A percentile compares a stretch with the other conserved stretches of the same genome.
Conservation (phyloP, 2,113 vertebrate species). For the Catharus bicknelli region DNA sequence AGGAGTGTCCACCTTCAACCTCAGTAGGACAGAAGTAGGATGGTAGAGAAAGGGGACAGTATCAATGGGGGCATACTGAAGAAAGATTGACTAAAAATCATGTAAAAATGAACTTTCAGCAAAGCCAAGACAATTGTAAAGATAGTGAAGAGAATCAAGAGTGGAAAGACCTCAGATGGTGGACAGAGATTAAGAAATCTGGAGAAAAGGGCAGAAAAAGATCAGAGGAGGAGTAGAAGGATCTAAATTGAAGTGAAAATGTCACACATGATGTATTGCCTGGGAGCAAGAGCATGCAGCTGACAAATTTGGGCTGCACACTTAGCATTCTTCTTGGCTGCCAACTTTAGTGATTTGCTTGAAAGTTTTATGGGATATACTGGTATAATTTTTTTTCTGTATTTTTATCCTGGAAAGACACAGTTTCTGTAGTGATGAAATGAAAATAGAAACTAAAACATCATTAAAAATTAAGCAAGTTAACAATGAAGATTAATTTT, state of each 20-base stretch:
- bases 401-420: not conserved
- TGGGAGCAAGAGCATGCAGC: not conserved
- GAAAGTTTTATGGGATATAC: not conserved
- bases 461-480: not conserved
- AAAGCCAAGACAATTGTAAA: not conserved
- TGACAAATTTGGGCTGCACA: not conserved
- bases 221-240: not conserved
- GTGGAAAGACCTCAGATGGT: not conserved
- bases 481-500: not conserved
- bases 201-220: not conserved
- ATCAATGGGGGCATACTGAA: not conserved
- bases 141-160: not conserved
- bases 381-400: not conserved
- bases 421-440: not conserved
- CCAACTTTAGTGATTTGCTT: not conserved
- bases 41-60: not conserved
- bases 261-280: not conserved
- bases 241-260: conserved; percentile 3
- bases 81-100: not conserved
- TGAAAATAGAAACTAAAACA: not conserved
- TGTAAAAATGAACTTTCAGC: not conserved
- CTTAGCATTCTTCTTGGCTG: not conserved
- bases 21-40: not conserved
- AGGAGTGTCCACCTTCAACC: not conserved
- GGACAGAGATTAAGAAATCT: not conserved